A percentile compares a stretch with the other conserved stretches of the same genome.
Conservation (phyloP, 1,140 invertebrate species). For the Thaumetopoea pityocampa region DNA sequence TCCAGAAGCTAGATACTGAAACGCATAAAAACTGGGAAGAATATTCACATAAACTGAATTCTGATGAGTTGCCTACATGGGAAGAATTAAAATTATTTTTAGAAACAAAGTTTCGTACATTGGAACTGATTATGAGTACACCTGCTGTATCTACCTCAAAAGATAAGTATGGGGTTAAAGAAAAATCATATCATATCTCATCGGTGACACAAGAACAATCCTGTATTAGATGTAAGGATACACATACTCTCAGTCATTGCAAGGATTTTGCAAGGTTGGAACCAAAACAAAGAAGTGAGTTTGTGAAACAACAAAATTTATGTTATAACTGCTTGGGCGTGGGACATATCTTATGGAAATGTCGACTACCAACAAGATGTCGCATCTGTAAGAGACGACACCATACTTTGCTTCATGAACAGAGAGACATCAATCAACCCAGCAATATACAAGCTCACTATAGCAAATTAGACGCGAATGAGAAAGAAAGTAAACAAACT, state of each 20-base stretch:
- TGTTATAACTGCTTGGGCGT: slow-evolving; percentile 27
- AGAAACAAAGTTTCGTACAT: slow-evolving; percentile 19
- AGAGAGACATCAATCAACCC: slow-evolving; percentile 4
- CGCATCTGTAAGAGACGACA: slow-evolving; percentile 25
- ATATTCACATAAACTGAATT: slow-evolving; percentile 2
- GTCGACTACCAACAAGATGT: slow-evolving; percentile 17
- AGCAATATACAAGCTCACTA: background rate
- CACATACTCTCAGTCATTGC: slow-evolving; percentile 20
- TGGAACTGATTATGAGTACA: slow-evolving; percentile 14
- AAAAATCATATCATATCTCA: slow-evolving; percentile 12
- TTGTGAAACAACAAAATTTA: slow-evolving; percentile 18
- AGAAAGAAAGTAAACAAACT: too few relatives aligned
- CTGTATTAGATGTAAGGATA: slow-evolving; percentile 18
- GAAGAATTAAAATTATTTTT: slow-evolving; percentile 18
- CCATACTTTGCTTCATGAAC: slow-evolving; percentile 26
- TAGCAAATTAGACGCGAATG: too few relatives aligned
- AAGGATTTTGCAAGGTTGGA: slow-evolving; percentile 16
- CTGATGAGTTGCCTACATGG: slow-evolving; percentile 17
- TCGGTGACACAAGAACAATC: slow-evolving; percentile 4
- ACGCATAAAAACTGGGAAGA: slow-evolving; percentile 20
- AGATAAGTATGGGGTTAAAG: too few relatives aligned
- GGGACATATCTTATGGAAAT: slow-evolving; percentile 19
- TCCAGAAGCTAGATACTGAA: background rate
- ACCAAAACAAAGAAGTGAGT: slow-evolving; percentile 16
- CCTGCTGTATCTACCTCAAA: background rate